These are phyloP conservation scores for Heliconius melpomene DNA, from an alignment of 1,140 invertebrate genomes.

Conservation along the genomic window DNA sequence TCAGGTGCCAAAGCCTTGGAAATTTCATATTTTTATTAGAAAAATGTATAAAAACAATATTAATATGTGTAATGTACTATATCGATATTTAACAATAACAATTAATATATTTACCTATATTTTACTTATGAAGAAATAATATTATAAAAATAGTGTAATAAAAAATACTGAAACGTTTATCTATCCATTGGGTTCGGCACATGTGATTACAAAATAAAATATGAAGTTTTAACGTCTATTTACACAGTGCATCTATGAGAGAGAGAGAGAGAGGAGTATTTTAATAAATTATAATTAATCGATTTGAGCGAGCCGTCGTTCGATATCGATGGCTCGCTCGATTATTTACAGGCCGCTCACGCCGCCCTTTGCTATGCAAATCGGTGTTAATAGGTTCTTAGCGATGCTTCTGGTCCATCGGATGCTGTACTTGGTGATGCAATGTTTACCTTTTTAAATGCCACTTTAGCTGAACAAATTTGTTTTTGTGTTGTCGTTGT, in stretches of 20 bases:
- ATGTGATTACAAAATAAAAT: background rate
- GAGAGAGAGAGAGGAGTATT: background rate
- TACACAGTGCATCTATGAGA: constrained; percentile 12
- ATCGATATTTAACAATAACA: too few relatives aligned
- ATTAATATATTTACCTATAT: too few relatives aligned
- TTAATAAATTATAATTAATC: constrained; percentile 40
- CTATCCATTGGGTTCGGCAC: background rate
- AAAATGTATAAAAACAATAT: too few relatives aligned
- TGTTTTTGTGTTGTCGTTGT: background rate
- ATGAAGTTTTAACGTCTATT: constrained; percentile 2
- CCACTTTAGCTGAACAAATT: background rate
- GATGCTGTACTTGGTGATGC: background rate
- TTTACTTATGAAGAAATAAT: background rate
- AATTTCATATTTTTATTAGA: background rate
- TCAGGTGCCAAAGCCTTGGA: background rate
- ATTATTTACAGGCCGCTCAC: constrained; percentile 48
- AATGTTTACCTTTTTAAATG: background rate
- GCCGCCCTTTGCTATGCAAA: constrained; percentile 47
- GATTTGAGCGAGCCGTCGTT: constrained; percentile 27
- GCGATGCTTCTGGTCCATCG: constrained; percentile 19
- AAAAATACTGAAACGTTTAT: background rate
- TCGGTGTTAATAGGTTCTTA: constrained; percentile 36
- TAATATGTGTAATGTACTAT: too few relatives aligned
- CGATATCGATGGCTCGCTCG: constrained; percentile 40
- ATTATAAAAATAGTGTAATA: background rate